These are phyloP conservation scores for Caranx melampygus DNA, from an alignment of 2,113 vertebrate genomes.

Conservation along the genomic window DNA sequence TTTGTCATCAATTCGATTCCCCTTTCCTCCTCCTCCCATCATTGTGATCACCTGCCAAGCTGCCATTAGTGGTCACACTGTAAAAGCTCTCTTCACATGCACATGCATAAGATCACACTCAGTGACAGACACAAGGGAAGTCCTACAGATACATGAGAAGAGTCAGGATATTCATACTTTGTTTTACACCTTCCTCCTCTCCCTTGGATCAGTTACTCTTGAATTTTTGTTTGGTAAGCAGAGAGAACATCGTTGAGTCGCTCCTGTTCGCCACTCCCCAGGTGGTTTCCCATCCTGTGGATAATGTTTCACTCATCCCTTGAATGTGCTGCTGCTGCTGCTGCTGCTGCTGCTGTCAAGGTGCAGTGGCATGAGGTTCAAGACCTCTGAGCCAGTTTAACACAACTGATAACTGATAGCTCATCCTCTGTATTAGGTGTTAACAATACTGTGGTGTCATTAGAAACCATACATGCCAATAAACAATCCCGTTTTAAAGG, in stretches of 20 bases:
- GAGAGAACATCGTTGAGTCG: conserved; percentile 66
- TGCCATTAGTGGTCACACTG: conserved; percentile 31
- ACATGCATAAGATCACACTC: not conserved
- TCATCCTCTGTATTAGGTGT: conserved; percentile 9
- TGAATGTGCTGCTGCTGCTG: conserved; percentile 25
- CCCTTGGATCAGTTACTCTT: conserved; percentile 58
- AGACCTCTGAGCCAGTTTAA: conserved; percentile 52
- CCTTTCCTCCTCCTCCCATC: conserved; percentile 12
- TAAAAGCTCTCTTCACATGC: not conserved
- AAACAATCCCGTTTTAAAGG: not conserved
- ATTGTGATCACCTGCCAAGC: conserved; percentile 25
- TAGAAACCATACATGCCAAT: not conserved
- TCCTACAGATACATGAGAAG: conserved; percentile 54
- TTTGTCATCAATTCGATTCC: conserved; percentile 22
- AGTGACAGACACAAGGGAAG: conserved; percentile 27
- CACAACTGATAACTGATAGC: conserved; percentile 15
- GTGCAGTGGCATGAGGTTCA: conserved; percentile 53
- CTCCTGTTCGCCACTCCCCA: conserved; percentile 66
- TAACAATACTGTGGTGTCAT: not conserved
- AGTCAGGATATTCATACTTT: conserved; percentile 68
- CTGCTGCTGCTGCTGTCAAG: conserved; percentile 39
- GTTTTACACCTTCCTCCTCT: conserved; percentile 72
- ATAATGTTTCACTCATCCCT: conserved; percentile 65
- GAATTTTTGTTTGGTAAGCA: conserved; percentile 77
- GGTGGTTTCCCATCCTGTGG: conserved; percentile 64